These are phyloP conservation scores for Ischnus inquisitorius DNA, from an alignment of 2,888 invertebrate species.

Conservation along the genomic window DNA sequence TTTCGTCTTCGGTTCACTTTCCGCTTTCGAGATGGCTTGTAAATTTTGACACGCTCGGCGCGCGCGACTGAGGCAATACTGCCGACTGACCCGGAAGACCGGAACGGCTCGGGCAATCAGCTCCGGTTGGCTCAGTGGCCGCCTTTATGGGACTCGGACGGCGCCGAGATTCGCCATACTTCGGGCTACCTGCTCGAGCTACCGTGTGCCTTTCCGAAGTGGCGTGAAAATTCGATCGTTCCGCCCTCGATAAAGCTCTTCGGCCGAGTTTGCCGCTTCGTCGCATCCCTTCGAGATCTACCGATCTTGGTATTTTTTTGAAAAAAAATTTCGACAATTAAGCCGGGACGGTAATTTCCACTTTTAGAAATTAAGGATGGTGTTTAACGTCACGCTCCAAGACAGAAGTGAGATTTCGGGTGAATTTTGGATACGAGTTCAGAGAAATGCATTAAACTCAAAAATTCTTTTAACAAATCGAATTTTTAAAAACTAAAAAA, in stretches of 20 bases:
- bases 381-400: too few species aligned
- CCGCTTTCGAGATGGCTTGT: conserved; percentile 52
- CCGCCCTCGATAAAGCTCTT: conserved; percentile 58
- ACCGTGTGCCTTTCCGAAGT: conserved; percentile 45
- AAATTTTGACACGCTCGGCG: conserved; percentile 33
- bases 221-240: conserved; percentile 72
- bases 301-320: conserved; percentile 28
- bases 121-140: conserved; percentile 10
- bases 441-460: too few species aligned
- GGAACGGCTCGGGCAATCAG: background rate
- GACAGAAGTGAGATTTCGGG: too few species aligned
- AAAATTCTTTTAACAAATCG: too few species aligned
- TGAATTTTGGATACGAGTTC: too few species aligned
- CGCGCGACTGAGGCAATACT: background rate
- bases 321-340: background rate
- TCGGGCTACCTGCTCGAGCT: conserved; percentile 27
- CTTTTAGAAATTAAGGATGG: too few species aligned
- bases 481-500: too few species aligned
- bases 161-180: conserved; percentile 58
- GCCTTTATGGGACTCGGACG: conserved; percentile 42
- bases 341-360: background rate
- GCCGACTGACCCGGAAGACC: conserved; percentile 11
- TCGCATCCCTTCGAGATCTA: background rate
- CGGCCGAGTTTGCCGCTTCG: conserved; percentile 39
- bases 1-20: conserved; percentile 10